These are phyloP conservation scores for Myiothlypis coronata DNA, from an alignment of 2,797 vertebrate genomes.

Conservation along the genomic window DNA sequence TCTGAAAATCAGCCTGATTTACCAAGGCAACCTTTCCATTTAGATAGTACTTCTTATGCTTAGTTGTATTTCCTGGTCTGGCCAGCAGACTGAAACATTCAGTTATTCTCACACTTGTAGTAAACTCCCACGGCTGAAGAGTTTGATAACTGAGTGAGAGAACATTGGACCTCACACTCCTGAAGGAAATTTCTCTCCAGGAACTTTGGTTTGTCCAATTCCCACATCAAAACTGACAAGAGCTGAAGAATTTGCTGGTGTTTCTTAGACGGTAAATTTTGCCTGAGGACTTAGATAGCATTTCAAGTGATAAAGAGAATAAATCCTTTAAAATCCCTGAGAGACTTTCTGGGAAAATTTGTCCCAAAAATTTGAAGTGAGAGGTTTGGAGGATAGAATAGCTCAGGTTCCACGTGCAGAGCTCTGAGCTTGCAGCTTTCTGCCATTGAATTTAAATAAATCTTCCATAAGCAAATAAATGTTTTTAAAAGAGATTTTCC, in stretches of 20 bases:
- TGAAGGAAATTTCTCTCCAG: neutral
- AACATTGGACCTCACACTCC: neutral
- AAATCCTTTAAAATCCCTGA: neutral
- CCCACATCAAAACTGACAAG: neutral
- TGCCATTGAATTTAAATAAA: neutral
- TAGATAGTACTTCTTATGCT: rapidly evolving
- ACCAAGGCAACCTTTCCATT: neutral
- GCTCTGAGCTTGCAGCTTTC: neutral
- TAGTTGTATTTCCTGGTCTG: neutral
- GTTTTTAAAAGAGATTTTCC: neutral
- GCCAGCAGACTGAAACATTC: neutral
- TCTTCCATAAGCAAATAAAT: neutral
- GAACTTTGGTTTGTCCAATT: neutral
- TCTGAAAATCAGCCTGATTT: neutral
- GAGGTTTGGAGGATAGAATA: neutral
- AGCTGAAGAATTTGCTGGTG: neutral
- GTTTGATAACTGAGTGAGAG: neutral
- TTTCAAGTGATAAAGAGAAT: neutral
- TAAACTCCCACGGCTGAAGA: neutral
- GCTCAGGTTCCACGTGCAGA: neutral
- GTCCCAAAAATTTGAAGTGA: neutral
- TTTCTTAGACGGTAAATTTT: neutral
- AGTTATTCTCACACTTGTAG: neutral
- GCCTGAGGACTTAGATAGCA: neutral
- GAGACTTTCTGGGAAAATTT: neutral